Conservation (phyloP, 2,113 vertebrate genomes). For the Mystacornis crossleyi region DNA sequence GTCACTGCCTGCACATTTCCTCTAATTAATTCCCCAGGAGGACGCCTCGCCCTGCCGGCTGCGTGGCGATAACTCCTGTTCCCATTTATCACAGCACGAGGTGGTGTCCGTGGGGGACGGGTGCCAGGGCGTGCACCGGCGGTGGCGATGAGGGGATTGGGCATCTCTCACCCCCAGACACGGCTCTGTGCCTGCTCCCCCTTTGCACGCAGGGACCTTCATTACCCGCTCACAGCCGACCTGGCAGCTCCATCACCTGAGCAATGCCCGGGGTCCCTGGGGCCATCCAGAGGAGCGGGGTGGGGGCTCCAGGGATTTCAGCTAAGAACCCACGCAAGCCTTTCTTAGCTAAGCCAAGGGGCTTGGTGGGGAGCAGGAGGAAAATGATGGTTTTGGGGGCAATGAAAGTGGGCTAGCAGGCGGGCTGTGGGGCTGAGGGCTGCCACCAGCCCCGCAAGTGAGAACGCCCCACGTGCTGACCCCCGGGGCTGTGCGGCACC, state of each 20-base stretch:
- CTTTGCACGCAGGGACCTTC: accelerated
- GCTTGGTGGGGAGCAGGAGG: background rate
- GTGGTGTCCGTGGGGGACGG: accelerated
- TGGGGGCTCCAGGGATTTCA: background rate
- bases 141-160: accelerated
- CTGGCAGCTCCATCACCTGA: background rate
- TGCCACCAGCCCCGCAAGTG: background rate
- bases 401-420: background rate
- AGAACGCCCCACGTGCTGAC: background rate
- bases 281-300: accelerated
- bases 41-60: background rate
- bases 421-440: accelerated
- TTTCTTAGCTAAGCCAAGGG: background rate
- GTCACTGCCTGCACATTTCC: background rate
- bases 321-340: background rate
- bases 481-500: accelerated
- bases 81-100: accelerated
- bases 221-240: accelerated
- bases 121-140: accelerated
- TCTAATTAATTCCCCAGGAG: background rate
- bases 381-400: background rate
- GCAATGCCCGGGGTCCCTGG: accelerated
- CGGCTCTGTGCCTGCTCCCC: accelerated
- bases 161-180: accelerated
- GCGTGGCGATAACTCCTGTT: accelerated